A percentile compares a stretch with the other conserved stretches of the same genome.
Conservation (phyloP, 2,888 invertebrate species). For the Homarus gammarus region DNA sequence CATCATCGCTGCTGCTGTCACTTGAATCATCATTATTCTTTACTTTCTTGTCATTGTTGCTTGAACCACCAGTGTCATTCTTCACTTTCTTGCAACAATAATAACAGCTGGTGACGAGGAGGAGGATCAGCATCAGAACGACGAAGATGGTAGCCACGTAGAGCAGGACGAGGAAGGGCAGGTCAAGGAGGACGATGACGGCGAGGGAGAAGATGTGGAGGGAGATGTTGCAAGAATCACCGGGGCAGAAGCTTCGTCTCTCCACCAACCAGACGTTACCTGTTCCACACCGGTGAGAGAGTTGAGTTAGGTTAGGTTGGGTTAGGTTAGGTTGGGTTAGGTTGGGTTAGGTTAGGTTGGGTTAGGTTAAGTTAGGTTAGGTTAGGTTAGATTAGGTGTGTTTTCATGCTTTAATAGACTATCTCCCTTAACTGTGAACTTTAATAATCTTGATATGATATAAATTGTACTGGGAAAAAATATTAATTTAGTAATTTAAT, state of each 20-base stretch:
- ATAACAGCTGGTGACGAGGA: neutral
- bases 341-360: too few species aligned
- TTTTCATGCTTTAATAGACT: too few species aligned
- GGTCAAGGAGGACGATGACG: slow-evolving; percentile 1
- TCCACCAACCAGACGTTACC: neutral
- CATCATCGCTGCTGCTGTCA: neutral
- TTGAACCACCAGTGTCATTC: neutral
- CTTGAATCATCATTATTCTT: neutral
- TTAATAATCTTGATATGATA: too few species aligned
- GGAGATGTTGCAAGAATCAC: neutral
- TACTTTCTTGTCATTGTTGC: neutral
- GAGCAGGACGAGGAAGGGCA: slow-evolving; percentile 8
- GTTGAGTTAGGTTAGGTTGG: too few species aligned
- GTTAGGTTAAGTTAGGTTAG: too few species aligned
- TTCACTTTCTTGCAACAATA: slow-evolving; percentile 7
- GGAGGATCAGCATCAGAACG: slow-evolving; percentile 12
- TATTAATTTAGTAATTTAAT: too few species aligned
- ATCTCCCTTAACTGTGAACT: too few species aligned
- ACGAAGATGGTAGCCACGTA: slow-evolving; percentile 12
- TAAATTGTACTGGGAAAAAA: too few species aligned
- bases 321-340: too few species aligned
- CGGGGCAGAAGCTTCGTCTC: neutral
- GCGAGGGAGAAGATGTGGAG: slow-evolving; percentile 13
- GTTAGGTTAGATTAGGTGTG: too few species aligned
- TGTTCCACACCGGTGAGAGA: too few species aligned